A percentile compares a stretch with the other conserved stretches of the same genome.
Evolutionary conservation across 2,888 invertebrate genomes (phyloP).

Genomic region (Lasioglossum villosulum): DNA sequence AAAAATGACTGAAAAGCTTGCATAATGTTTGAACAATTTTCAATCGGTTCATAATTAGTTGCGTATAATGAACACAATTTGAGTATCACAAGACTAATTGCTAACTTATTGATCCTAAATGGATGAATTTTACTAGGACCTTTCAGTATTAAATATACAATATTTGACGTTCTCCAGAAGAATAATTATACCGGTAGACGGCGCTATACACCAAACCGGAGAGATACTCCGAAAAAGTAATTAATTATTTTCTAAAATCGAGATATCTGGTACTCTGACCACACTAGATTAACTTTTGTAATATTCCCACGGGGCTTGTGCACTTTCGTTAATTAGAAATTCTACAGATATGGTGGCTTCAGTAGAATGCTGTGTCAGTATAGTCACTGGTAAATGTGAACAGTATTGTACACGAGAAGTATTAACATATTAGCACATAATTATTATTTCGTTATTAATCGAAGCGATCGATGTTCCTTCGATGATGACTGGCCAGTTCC

Average conservation of each 20-base stretch:
- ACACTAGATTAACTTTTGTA: background rate
- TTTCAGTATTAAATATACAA: background rate
- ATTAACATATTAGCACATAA: background rate
- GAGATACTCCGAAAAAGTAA: background rate
- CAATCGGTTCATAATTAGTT: no score
- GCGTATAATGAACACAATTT: no score
- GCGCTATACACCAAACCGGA: background rate
- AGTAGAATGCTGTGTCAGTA: background rate
- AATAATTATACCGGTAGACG: background rate
- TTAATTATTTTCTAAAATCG: background rate
- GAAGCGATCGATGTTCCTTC: background rate
- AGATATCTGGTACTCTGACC: background rate
- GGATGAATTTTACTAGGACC: background rate
- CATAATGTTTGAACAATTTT: no score
- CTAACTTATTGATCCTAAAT: background rate
- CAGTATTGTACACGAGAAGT: background rate
- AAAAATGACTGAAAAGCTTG: no score
- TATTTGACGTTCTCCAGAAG: background rate
- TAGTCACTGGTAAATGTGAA: background rate
- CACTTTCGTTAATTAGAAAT: slow-evolving; percentile 4
- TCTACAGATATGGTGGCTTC: background rate
- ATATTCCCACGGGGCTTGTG: background rate
- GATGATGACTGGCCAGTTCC: background rate
- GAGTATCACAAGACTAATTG: no score
- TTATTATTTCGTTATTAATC: background rate